Percentiles rank a stretch among this genome's conserved stretches.
Conservation (phyloP, 1,140 invertebrate genomes). For the Adoxophyes honmai region DNA sequence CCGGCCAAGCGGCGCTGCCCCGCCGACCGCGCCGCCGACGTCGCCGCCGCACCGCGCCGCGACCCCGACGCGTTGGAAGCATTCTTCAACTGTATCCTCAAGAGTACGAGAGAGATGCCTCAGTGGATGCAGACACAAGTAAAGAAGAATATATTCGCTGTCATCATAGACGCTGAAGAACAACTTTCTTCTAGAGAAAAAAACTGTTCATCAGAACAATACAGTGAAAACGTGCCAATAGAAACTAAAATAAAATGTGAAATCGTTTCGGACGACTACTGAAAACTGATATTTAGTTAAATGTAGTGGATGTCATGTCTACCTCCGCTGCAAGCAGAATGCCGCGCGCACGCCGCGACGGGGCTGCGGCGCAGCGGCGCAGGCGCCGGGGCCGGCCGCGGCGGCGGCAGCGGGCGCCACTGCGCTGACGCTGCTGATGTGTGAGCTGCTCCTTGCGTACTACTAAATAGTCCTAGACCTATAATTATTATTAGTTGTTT, state of each 20-base stretch:
- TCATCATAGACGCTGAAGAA: slow-evolving; percentile 66
- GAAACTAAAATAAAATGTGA: slow-evolving; percentile 55
- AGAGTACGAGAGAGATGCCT: slow-evolving; percentile 61
- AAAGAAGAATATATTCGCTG: slow-evolving; percentile 66
- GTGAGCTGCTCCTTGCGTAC: no score
- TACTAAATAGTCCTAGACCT: no score
- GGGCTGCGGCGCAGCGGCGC: no score
- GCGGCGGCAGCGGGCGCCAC: no score
- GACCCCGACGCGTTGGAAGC: slow-evolving; percentile 50
- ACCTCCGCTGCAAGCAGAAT: no score
- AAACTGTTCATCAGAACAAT: slow-evolving; percentile 14
- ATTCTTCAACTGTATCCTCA: slow-evolving; percentile 59
- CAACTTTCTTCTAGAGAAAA: slow-evolving; percentile 33
- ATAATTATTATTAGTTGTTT: no score
- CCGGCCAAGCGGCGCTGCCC: not conserved
- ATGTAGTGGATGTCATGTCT: no score
- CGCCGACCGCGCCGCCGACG: not conserved
- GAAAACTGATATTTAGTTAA: slow-evolving; percentile 10
- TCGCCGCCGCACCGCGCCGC: not conserved
- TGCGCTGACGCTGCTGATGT: no score
- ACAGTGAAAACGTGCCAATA: not conserved
- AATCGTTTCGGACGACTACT: slow-evolving; percentile 41
- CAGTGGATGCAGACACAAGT: slow-evolving; percentile 67
- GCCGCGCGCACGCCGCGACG: no score
- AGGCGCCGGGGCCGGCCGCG: no score